A percentile compares a stretch with the other conserved stretches of the same genome.
Conservation (phyloP, 2,797 vertebrate species). For the Pseudopleuronectes americanus region DNA sequence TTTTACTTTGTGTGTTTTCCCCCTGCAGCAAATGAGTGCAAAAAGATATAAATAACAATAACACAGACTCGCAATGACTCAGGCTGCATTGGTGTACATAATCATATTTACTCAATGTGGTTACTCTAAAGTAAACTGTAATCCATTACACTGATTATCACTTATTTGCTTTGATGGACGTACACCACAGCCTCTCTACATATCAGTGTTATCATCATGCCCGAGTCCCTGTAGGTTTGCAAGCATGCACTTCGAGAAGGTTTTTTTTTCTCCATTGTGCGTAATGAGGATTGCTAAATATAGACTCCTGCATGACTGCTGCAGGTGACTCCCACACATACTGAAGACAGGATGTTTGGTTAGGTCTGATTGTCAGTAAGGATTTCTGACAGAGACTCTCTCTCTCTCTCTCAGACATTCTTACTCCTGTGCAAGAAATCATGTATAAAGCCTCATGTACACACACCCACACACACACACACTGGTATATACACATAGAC, state of each 20-base stretch:
- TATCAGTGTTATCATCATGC: slow-evolving; percentile 22
- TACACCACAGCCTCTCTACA: neutral
- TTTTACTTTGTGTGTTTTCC: neutral
- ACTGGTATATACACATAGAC: neutral
- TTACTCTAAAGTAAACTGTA: no score
- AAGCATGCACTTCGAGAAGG: slow-evolving; percentile 49
- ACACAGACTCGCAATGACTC: neutral
- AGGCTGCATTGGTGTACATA: no score
- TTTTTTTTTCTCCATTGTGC: slow-evolving; percentile 51
- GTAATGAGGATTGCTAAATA: slow-evolving; percentile 73
- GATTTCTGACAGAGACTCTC: slow-evolving; percentile 54
- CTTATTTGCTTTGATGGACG: neutral
- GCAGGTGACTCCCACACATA: slow-evolving; percentile 52
- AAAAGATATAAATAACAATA: neutral
- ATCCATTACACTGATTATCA: neutral
- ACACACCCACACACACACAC: neutral
- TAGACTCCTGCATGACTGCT: slow-evolving; percentile 49
- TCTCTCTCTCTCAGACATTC: slow-evolving; percentile 8
- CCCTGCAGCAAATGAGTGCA: neutral
- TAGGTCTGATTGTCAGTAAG: slow-evolving; percentile 51
- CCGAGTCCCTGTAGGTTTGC: slow-evolving; percentile 27
- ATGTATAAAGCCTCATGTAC: slow-evolving; percentile 22
- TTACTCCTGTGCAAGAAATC: slow-evolving; percentile 34
- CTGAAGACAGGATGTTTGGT: slow-evolving; percentile 50
- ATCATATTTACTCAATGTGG: no score